Base-by-base conservation (phyloP, 1,140 invertebrate genomes). In the Trichonephila clavata region DNA sequence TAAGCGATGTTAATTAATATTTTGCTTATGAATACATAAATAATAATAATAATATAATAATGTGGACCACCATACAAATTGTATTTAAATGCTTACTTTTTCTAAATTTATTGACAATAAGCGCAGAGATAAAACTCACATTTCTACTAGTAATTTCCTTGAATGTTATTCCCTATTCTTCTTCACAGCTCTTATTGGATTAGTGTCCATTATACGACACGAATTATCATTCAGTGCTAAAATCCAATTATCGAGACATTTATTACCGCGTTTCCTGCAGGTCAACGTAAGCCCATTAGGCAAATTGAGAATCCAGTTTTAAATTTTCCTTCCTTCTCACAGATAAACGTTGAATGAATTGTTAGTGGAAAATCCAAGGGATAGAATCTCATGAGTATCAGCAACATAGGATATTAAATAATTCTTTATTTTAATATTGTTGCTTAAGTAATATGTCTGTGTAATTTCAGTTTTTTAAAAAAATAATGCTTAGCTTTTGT, bases 171-270 rank as follows among this genome's bases (percentile, higher is more conserved):
- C 16, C 71, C 71, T 77, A 57, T 83, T 43, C 81, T 83, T 83
- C 81, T 83, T 59, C 50, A 4, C 81, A 50, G 21, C 20, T 83
- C 43, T 83, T 50, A 83, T 83, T 59, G 43, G 81, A 83, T 83
- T 83, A 83, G 16, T 77, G 43, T 59, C 81, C 39, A n/a, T 50
- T 83, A 59, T 57, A 83, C 43, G 81, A 83, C 81, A 57, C 6
- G 81, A 50, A 50, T 57, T 83, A 83, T 83, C 81, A 83, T 50
- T 83, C 81, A 83, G 50, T 83, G 81, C 81, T 59, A 50, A 50
- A 83, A 83, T 83, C 81, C 81, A 83, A 83, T 83, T 83, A 83
- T 59, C 39, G 21, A 10, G 18, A 50, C 50, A 83, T 77, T 50
- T 77, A 77, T 77, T 77, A 20, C 21, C 81, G 43, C 21, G 8